Base-by-base conservation (phyloP, 2,113 vertebrate genomes). In the Oryzias curvinotus region DNA sequence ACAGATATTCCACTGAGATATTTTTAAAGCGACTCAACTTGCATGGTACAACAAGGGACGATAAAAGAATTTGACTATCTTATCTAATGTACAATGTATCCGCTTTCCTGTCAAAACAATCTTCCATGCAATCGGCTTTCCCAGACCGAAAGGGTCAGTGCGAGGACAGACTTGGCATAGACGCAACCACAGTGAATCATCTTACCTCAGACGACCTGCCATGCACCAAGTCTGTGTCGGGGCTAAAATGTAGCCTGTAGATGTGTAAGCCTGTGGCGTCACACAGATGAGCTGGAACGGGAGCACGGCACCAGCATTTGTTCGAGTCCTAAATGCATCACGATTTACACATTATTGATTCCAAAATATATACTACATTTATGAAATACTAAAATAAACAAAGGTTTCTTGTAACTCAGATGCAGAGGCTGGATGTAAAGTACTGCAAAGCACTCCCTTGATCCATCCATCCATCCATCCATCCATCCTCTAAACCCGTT, bases 91-190 rank as follows among this genome's bases (percentile, higher is more conserved):
- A 23, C 6, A 26, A 1, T 15, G 30, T 36, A 1, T 21, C 48
- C 49, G 13, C 41, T 21, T 77, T 80, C 55, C 67, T 62, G 50
- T n/a, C 14, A 26, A 18, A 69, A 57, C 55, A 70, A 58, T 69
- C 45, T 57, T 46, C 45, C 65, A 82, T 80, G 76, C 73, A 78
- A 82, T 47, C 49, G 17, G 53, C 63, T 45, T 44, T 14, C 65
- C 43, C 60, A 41, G 45, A 61, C 23, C 48, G 1, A 17, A 42
- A 0, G 48, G 77, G 77, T 87, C 69, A 73, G 3, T 5, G 26
- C 6, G n/a, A 69, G 75, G 80, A 16, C 63, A 78, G 17, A 46
- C 19, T 71, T 44, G 26, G 18, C 62, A 50, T 1, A 46, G 25
- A 52, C 68, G 45, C 28, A 18, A 2, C 28, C 13, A n/a, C 26